Percentiles rank a stretch among this genome's conserved stretches.
Conservation (phyloP, 2,888 invertebrate genomes). For the Alloplasta piceator region DNA sequence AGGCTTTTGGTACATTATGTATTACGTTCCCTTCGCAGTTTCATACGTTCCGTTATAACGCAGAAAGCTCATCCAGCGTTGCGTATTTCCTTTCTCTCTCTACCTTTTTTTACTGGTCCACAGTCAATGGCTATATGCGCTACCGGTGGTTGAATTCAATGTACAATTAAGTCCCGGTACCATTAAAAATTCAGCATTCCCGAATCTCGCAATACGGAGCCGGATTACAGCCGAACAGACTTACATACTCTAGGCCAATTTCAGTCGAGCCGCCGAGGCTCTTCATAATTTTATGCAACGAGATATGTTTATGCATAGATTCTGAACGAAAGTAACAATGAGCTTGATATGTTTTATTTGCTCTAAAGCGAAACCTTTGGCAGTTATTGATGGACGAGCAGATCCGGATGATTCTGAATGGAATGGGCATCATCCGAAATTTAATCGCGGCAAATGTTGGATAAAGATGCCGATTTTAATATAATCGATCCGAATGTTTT, state of each 20-base stretch:
- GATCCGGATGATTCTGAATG: too few relatives aligned
- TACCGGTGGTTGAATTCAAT: slow-evolving; percentile 71
- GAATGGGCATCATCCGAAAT: neutral
- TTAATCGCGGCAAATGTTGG: neutral
- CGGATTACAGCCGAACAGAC: slow-evolving; percentile 41
- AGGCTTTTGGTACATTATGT: slow-evolving; percentile 30
- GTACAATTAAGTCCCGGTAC: slow-evolving; percentile 76
- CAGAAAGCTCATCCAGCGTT: slow-evolving; percentile 8
- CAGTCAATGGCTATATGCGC: neutral
- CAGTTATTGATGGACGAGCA: too few relatives aligned
- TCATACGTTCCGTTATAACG: slow-evolving; percentile 41
- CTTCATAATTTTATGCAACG: too few relatives aligned
- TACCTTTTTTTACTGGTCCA: slow-evolving; percentile 25
- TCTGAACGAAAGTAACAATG: slow-evolving; percentile 53
- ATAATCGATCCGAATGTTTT: too few relatives aligned
- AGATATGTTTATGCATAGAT: slow-evolving; percentile 66
- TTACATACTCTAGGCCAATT: slow-evolving; percentile 30
- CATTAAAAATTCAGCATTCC: slow-evolving; percentile 77
- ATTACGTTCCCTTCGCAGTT: slow-evolving; percentile 18
- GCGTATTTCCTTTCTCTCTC: slow-evolving; percentile 42
- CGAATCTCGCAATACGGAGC: slow-evolving; percentile 66
- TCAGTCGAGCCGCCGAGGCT: slow-evolving; percentile 25
- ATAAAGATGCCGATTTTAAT: too few relatives aligned
- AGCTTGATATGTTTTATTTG: neutral
- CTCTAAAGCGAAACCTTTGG: too few relatives aligned